These are phyloP conservation scores for Strigamia crassipes DNA, from an alignment of 2,888 invertebrate genomes.

Conservation along the genomic window DNA sequence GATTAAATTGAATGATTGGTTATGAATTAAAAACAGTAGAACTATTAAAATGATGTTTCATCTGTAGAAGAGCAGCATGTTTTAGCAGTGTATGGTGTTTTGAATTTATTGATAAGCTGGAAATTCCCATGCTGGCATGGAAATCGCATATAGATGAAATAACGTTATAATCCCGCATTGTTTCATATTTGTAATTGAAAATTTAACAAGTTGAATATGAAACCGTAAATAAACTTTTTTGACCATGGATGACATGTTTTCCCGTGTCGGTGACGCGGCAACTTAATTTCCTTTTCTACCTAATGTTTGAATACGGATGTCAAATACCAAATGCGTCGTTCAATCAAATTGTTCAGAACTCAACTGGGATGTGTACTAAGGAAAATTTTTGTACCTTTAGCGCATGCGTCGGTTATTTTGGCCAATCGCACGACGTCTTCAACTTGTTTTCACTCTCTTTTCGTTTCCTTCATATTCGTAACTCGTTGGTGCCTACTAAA, in stretches of 20 bases:
- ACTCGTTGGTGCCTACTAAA: no score
- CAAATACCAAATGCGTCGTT: no score
- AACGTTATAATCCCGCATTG: neutral
- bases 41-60: neutral
- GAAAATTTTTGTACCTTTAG: no score
- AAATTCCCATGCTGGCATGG: neutral
- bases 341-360: no score
- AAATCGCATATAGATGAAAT: neutral
- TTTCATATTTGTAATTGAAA: neutral
- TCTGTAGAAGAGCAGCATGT: neutral
- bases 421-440: no score
- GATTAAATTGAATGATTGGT: neutral
- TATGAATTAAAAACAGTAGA: neutral
- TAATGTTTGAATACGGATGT: no score
- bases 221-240: neutral
- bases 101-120: neutral
- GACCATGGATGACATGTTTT: neutral
- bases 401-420: no score
- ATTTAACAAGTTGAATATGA: neutral
- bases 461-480: no score
- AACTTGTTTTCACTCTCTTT: no score
- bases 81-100: neutral
- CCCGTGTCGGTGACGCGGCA: no score
- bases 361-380: no score
- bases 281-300: no score